Evolutionary conservation across 2,888 invertebrate species (phyloP).

Genomic region (Athalia circularis): DNA sequence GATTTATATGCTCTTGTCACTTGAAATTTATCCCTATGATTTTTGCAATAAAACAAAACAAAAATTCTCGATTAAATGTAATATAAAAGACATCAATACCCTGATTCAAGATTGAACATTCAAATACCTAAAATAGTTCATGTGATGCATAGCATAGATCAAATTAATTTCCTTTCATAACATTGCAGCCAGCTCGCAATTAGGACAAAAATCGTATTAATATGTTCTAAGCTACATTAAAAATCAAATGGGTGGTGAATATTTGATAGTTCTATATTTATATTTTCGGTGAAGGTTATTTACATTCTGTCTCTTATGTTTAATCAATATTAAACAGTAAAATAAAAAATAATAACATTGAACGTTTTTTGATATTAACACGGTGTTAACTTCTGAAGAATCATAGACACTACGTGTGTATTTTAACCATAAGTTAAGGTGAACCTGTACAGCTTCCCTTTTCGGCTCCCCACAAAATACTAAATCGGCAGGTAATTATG

Average conservation of each 20-base stretch:
- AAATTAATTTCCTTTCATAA: too few species aligned
- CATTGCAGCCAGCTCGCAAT: too few species aligned
- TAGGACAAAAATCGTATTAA: too few species aligned
- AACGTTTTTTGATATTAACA: slow-evolving; percentile 31
- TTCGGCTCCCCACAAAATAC: too few species aligned
- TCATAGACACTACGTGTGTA: background rate
- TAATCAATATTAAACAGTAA: slow-evolving; percentile 12
- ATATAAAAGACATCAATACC: too few species aligned
- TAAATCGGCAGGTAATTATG: background rate
- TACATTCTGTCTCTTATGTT: slow-evolving; percentile 1
- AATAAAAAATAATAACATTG: slow-evolving; percentile 23
- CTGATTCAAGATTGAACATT: too few species aligned
- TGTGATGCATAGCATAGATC: too few species aligned
- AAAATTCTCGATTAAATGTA: slow-evolving; percentile 8
- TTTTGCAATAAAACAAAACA: slow-evolving; percentile 29
- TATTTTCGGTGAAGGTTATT: slow-evolving; percentile 13
- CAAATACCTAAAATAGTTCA: too few species aligned
- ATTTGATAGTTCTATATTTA: background rate
- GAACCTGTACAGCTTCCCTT: too few species aligned
- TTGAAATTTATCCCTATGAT: slow-evolving; percentile 16
- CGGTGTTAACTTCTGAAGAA: background rate
- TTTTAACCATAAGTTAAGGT: too few species aligned
- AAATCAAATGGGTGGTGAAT: background rate
- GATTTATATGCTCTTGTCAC: background rate
- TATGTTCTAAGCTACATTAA: too few species aligned